Conservation (phyloP, 1,140 invertebrate species). For the Schlechtendalia chinensis region DNA sequence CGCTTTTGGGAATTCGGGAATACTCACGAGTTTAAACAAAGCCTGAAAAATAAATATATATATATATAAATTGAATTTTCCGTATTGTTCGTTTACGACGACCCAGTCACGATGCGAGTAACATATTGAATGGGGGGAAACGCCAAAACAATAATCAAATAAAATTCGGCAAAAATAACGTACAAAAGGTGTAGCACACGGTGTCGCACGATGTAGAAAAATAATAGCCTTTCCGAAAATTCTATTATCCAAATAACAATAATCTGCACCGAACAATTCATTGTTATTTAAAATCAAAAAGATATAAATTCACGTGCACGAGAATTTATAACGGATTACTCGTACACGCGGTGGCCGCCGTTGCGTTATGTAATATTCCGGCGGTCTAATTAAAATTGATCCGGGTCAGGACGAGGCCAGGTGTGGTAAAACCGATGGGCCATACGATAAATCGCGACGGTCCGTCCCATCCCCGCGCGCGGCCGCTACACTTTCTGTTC, state of each 20-base stretch:
- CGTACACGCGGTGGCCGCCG: background rate
- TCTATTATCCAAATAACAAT: background rate
- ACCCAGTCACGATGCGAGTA: too few species aligned
- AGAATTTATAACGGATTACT: conserved; percentile 18
- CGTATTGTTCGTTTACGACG: too few species aligned
- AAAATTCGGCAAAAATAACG: too few species aligned
- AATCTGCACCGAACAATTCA: background rate
- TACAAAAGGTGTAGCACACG: too few species aligned
- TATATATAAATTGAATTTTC: too few species aligned
- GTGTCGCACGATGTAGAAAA: too few species aligned
- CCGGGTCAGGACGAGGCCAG: conserved; percentile 28
- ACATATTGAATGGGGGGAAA: too few species aligned
- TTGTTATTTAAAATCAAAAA: background rate
- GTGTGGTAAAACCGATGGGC: conserved; percentile 22
- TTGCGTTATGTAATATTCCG: conserved; percentile 17
- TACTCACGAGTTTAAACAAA: too few species aligned
- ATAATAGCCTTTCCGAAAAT: background rate
- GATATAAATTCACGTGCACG: background rate
- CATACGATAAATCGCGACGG: conserved; percentile 29
- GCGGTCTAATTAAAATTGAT: conserved; percentile 46
- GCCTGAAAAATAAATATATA: too few species aligned
- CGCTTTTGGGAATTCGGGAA: too few species aligned
- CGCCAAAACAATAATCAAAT: too few species aligned
- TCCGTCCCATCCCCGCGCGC: background rate
- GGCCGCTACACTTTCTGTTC: conserved; percentile 22